These are phyloP conservation scores for Margaritifera margaritifera DNA, from an alignment of 2,888 invertebrate species.

Conservation along the genomic window DNA sequence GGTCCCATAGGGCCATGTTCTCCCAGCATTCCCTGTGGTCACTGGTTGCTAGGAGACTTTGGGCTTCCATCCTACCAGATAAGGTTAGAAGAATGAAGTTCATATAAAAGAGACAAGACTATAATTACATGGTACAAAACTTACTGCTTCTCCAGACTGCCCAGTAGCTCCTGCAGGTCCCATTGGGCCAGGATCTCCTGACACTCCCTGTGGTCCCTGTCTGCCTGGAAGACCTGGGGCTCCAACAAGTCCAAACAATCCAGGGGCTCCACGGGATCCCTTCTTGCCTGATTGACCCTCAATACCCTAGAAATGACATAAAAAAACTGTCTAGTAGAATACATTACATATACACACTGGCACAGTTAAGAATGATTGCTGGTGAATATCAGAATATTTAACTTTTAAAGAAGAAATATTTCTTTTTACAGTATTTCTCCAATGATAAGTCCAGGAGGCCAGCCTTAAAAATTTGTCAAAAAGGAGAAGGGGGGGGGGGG, in stretches of 20 bases:
- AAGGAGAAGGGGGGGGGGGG: too few relatives aligned
- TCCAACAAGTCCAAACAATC: slow-evolving; percentile 73
- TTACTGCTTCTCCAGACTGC: slow-evolving; percentile 45
- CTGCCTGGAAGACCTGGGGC: slow-evolving; percentile 64
- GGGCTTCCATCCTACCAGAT: slow-evolving; percentile 73
- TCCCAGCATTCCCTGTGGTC: slow-evolving; percentile 73
- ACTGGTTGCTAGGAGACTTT: slow-evolving; percentile 51
- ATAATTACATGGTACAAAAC: not conserved
- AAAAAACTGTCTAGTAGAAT: not conserved
- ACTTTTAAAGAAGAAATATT: too few relatives aligned
- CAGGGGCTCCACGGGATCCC: slow-evolving; percentile 41
- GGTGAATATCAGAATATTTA: too few relatives aligned
- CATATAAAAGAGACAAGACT: too few relatives aligned
- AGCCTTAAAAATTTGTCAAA: too few relatives aligned
- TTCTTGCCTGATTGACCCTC: slow-evolving; percentile 55
- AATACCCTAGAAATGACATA: slow-evolving; percentile 34
- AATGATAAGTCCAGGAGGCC: too few relatives aligned
- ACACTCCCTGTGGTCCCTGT: slow-evolving; percentile 73
- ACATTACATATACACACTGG: too few relatives aligned
- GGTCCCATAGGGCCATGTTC: slow-evolving; percentile 50
- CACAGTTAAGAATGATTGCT: too few relatives aligned
- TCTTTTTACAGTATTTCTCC: too few relatives aligned
- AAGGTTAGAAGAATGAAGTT: too few relatives aligned
- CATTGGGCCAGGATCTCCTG: slow-evolving; percentile 50
- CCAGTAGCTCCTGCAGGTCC: slow-evolving; percentile 57